Evolutionary conservation across 2,797 vertebrate species (phyloP).

Genomic region (Cryptoprocta ferox): DNA sequence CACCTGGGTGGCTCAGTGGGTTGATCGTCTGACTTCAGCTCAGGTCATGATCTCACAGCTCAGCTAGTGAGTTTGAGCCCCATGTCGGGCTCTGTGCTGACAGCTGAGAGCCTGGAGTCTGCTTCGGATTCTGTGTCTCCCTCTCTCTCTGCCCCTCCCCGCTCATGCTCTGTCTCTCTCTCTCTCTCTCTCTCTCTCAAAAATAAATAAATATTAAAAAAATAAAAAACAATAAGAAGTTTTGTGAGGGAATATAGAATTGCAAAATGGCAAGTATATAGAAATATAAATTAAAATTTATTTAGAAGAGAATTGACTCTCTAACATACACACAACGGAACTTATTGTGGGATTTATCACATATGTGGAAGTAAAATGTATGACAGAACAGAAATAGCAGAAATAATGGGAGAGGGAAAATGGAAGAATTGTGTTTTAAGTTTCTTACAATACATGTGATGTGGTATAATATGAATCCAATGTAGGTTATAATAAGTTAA

Average conservation of each 20-base stretch:
- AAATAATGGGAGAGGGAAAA: background rate
- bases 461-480: background rate
- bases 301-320: background rate
- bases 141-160: too few relatives aligned
- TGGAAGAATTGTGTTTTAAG: background rate
- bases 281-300: background rate
- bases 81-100: too few relatives aligned
- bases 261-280: background rate
- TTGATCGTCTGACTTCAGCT: too few relatives aligned
- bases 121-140: too few relatives aligned
- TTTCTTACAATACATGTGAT: background rate
- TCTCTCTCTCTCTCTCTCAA: too few relatives aligned
- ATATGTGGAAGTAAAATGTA: background rate
- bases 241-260: background rate
- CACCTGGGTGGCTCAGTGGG: too few relatives aligned
- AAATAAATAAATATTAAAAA: too few relatives aligned
- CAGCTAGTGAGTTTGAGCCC: too few relatives aligned
- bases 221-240: background rate
- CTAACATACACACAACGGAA: background rate
- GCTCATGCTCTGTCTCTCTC: too few relatives aligned
- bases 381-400: background rate
- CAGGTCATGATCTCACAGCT: too few relatives aligned
- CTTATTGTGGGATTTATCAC: background rate
- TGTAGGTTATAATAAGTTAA: background rate
- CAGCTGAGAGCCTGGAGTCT: too few relatives aligned